Conservation (phyloP, 2,888 invertebrate genomes). For the Callinectes sapidus region DNA sequence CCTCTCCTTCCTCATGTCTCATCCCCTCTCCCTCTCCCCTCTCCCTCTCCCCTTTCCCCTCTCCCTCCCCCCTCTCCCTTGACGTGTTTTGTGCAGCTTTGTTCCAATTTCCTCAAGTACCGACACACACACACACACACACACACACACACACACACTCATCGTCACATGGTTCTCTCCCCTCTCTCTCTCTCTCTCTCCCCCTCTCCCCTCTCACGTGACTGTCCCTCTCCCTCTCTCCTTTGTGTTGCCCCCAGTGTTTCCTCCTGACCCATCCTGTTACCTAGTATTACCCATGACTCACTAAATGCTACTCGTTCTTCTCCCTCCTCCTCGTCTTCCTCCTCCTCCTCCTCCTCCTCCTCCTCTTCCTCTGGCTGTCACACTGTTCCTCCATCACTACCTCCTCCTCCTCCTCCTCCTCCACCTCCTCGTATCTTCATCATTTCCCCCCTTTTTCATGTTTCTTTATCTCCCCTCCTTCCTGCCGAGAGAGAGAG, state of each 20-base stretch:
- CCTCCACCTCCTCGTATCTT: background rate
- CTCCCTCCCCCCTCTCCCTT: background rate
- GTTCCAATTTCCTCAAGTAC: background rate
- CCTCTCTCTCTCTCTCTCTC: background rate
- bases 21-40: background rate
- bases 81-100: background rate
- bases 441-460: background rate
- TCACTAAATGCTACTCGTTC: background rate
- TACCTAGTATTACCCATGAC: slow-evolving; percentile 14
- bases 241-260: slow-evolving; percentile 2
- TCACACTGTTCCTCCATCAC: background rate
- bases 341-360: too few species aligned
- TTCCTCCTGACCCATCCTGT: slow-evolving; percentile 18
- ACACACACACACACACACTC: background rate
- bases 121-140: background rate
- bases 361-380: background rate
- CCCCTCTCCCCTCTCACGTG: background rate
- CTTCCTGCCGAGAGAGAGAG: slow-evolving; percentile 6
- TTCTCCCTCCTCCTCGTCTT: background rate
- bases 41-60: background rate
- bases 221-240: background rate
- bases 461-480: background rate
- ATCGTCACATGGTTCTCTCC: background rate
- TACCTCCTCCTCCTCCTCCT: background rate
- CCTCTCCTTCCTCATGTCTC: background rate